Evolutionary conservation across 1,140 invertebrate genomes (phyloP).

Genomic region (Papilio polytes): DNA sequence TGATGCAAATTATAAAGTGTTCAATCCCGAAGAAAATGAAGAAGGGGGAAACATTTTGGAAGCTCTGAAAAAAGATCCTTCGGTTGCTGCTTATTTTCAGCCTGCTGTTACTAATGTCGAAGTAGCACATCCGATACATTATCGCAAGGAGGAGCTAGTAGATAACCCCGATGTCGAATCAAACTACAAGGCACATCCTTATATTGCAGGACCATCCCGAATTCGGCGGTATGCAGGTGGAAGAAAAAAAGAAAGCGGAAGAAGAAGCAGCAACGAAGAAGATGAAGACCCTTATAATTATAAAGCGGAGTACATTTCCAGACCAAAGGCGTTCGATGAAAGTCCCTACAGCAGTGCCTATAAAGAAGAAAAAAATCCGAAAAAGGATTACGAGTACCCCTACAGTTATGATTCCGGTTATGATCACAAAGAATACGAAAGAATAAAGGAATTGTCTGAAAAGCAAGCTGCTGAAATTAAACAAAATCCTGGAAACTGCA

Average conservation of each 20-base stretch:
- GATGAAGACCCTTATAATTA: conserved; percentile 77
- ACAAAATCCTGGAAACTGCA: conserved; percentile 86
- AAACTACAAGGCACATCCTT: conserved; percentile 79
- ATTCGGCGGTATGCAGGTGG: conserved; percentile 76
- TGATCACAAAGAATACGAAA: conserved; percentile 81
- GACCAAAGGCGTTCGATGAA: conserved; percentile 79
- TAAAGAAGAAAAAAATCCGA: conserved; percentile 71
- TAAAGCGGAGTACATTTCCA: conserved; percentile 76
- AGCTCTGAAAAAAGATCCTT: conserved; percentile 73
- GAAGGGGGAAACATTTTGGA: conserved; percentile 71
- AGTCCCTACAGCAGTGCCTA: conserved; percentile 75
- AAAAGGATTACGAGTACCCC: conserved; percentile 78
- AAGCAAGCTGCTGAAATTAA: conserved; percentile 84
- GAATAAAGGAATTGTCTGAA: conserved; percentile 83
- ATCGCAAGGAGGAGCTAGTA: conserved; percentile 70
- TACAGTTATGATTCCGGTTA: conserved; percentile 80
- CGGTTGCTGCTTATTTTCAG: conserved; percentile 76
- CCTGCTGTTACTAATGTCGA: conserved; percentile 73
- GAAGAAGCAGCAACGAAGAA: conserved; percentile 65
- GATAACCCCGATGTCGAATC: conserved; percentile 68
- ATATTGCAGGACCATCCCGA: conserved; percentile 76
- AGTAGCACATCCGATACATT: conserved; percentile 73
- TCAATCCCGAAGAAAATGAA: conserved; percentile 72
- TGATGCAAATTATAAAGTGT: conserved; percentile 79
- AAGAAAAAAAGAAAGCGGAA: conserved; percentile 65